phyloP scores from a whole-genome alignment of 2,797 vertebrate species.

The Micrastur ruficollis region DNA sequence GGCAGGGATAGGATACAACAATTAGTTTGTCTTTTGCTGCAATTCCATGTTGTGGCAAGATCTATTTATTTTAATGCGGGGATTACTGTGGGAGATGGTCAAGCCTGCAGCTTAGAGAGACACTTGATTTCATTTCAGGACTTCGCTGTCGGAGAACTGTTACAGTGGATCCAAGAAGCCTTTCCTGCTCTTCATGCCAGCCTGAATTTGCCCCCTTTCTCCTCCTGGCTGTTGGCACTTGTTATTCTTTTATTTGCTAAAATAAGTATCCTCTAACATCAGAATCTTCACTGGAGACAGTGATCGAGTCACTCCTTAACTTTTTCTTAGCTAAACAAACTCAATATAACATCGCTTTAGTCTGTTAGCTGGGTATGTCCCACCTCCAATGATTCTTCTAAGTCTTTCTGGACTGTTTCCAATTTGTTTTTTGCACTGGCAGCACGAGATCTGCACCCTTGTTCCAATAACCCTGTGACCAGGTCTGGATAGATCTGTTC shows the following conservation, averaged over 20 bases:
- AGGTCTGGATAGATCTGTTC: neutral
- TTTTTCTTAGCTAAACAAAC: neutral
- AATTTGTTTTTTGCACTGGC: neutral
- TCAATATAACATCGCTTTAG: neutral
- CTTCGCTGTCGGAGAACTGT: neutral
- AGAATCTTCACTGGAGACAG: neutral
- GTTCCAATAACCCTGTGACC: neutral
- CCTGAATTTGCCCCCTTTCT: neutral
- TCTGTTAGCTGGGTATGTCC: neutral
- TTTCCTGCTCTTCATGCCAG: neutral
- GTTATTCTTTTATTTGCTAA: neutral
- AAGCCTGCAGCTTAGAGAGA: neutral
- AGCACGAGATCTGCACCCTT: neutral
- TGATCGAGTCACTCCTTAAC: neutral
- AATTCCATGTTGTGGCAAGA: neutral
- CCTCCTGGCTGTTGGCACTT: neutral
- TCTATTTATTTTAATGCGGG: neutral
- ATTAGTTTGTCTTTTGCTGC: neutral
- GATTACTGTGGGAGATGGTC: neutral
- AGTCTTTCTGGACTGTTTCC: neutral
- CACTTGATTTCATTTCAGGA: neutral
- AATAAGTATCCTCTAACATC: neutral
- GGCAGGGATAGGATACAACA: neutral
- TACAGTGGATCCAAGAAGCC: neutral
- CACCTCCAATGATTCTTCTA: neutral